These are phyloP conservation scores for Eupelmus urozonus DNA, from an alignment of 2,888 invertebrate species.

Conservation along the genomic window DNA sequence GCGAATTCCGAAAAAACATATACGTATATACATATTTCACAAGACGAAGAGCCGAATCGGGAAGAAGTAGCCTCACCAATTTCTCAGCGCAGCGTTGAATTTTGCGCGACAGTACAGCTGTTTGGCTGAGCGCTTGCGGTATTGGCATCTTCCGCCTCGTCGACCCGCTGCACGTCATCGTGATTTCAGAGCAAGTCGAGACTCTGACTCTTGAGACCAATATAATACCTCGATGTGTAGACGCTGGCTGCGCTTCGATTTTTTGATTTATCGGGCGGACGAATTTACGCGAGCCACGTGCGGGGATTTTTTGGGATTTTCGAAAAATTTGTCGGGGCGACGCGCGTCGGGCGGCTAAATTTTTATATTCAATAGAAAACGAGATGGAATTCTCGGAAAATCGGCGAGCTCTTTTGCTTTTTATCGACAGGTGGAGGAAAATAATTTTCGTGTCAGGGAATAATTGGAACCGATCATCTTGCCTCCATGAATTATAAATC, in stretches of 20 bases:
- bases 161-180: constrained; percentile 33
- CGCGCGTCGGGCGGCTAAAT: background rate
- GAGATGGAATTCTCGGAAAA: too few species aligned
- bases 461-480: too few species aligned
- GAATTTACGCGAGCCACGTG: constrained; percentile 23
- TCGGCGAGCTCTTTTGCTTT: too few species aligned
- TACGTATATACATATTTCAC: background rate
- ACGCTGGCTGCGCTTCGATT: too few species aligned
- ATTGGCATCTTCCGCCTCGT: constrained; percentile 33
- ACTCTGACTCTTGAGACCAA: constrained; percentile 36
- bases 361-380: too few species aligned
- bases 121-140: constrained; percentile 16
- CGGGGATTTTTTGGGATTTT: constrained; percentile 9
- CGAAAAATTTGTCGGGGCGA: background rate
- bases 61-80: background rate
- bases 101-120: constrained; percentile 7
- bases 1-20: background rate
- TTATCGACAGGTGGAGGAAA: too few species aligned
- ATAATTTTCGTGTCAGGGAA: too few species aligned
- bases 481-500: too few species aligned
- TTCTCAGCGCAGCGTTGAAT: background rate
- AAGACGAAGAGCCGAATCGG: background rate
- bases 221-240: constrained; percentile 37
- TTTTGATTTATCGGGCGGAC: constrained; percentile 42
- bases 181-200: constrained; percentile 3